phyloP scores from a whole-genome alignment of 2,113 vertebrate genomes.

The Phyllopteryx taeniolatus region DNA sequence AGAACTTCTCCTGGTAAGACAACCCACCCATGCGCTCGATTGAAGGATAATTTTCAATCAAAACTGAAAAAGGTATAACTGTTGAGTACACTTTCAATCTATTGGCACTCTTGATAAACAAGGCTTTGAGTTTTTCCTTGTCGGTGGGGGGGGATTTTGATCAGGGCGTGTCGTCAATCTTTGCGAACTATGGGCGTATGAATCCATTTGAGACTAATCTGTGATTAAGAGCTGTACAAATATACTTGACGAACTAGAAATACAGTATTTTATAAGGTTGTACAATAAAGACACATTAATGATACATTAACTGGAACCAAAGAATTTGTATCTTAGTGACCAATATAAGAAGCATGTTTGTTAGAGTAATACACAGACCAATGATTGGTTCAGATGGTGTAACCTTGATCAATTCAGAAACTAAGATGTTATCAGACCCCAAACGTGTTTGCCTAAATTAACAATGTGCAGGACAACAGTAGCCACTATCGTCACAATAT shows the following conservation, averaged over 20 bases:
- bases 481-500: not conserved
- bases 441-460: conserved; percentile 38
- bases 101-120: conserved; percentile 22
- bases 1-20: conserved; percentile 33
- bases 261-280: too few relatives aligned
- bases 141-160: too few relatives aligned
- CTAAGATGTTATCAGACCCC: conserved; percentile 14
- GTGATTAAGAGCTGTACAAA: too few relatives aligned
- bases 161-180: too few relatives aligned
- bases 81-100: conserved; percentile 32
- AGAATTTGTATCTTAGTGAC: not conserved
- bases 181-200: too few relatives aligned
- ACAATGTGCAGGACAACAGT: not conserved
- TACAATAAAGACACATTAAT: too few relatives aligned
- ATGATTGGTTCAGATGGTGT: conserved; percentile 53
- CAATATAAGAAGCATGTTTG: too few relatives aligned
- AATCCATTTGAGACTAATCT: too few relatives aligned
- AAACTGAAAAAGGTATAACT: conserved; percentile 26
- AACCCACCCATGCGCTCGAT: conserved; percentile 37
- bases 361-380: conserved; percentile 2
- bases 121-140: not conserved
- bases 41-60: conserved; percentile 55
- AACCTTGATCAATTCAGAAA: conserved; percentile 35
- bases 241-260: too few relatives aligned
- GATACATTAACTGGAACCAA: not conserved